Evolutionary conservation across 2,113 vertebrate genomes (phyloP).

Genomic region (Zosterops borbonicus): DNA sequence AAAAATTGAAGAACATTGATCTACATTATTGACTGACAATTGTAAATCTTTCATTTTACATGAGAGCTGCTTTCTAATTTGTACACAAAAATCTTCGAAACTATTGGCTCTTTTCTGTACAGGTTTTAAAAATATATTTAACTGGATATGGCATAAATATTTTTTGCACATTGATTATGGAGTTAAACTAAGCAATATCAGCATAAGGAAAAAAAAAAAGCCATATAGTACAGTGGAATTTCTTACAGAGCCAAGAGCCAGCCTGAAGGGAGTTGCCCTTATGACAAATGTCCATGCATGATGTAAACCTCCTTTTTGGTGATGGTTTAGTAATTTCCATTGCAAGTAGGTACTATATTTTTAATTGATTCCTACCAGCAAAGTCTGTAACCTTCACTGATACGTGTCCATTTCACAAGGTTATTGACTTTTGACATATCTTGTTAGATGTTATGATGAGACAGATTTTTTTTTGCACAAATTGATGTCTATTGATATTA

Average conservation of each 20-base stretch:
- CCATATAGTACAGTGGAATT: background rate
- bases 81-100: background rate
- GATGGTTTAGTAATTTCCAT: conserved; percentile 25
- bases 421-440: conserved; percentile 37
- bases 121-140: background rate
- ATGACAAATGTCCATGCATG: background rate
- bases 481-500: conserved; percentile 65
- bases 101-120: background rate
- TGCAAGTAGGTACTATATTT: conserved; percentile 41
- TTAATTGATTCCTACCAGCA: conserved; percentile 62
- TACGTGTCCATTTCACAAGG: conserved; percentile 47
- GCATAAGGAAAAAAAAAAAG: background rate
- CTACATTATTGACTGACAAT: background rate
- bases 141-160: background rate
- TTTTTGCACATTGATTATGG: background rate
- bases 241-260: background rate
- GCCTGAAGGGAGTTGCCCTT: background rate
- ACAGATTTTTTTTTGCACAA: conserved; percentile 20
- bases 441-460: conserved; percentile 34
- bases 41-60: background rate
- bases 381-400: conserved; percentile 48
- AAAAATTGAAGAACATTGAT: background rate
- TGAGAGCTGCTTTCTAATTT: background rate
- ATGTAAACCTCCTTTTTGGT: conserved; percentile 25
- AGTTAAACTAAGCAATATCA: background rate